phyloP scores from a whole-genome alignment of 2,113 vertebrate genomes.

The Catagonus wagneri region DNA sequence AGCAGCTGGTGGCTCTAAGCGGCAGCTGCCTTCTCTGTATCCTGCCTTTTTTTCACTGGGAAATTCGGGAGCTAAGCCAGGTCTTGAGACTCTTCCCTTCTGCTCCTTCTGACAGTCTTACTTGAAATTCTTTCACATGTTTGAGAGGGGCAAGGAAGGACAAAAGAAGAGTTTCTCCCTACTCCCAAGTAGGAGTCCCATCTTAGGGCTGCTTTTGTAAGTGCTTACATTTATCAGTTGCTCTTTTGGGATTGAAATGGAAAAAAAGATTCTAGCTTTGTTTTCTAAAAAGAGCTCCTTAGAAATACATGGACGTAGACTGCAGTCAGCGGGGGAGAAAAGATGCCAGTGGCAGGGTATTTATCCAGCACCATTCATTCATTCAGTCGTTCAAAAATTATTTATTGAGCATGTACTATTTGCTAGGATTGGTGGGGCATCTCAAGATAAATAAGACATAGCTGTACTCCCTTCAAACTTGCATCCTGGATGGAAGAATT shows the following conservation, averaged over 20 bases:
- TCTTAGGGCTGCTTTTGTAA: background rate
- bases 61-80: conserved; percentile 59
- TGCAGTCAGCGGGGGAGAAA: background rate
- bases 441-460: background rate
- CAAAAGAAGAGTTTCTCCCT: background rate
- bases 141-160: background rate
- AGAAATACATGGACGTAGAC: conserved; percentile 18
- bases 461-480: background rate
- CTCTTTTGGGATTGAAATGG: conserved; percentile 45
- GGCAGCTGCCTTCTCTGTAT: conserved; percentile 69
- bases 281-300: conserved; percentile 36
- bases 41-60: conserved; percentile 33
- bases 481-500: background rate
- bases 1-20: conserved; percentile 75
- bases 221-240: background rate
- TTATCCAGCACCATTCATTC: background rate
- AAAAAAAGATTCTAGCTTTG: conserved; percentile 57
- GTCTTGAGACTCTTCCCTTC: conserved; percentile 64
- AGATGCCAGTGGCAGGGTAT: background rate
- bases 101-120: conserved; percentile 37
- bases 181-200: background rate
- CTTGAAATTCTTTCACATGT: conserved; percentile 41
- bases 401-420: background rate
- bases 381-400: background rate
- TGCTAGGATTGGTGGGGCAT: background rate